phyloP scores from a whole-genome alignment of 2,797 vertebrate genomes.

The Acanthurus lineatus region DNA sequence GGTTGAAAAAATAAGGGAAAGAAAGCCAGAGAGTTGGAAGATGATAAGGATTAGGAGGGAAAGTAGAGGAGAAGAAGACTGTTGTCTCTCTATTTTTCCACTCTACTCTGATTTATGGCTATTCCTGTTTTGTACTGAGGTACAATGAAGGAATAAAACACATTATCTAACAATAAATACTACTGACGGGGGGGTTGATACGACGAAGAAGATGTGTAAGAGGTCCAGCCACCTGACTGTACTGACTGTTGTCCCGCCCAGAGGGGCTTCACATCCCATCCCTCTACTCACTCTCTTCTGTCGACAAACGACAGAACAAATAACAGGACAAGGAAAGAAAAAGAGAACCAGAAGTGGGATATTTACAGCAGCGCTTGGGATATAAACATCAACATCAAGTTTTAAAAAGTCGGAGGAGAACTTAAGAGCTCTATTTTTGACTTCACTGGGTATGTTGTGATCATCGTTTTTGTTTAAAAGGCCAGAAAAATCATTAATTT shows the following conservation, averaged over 20 bases:
- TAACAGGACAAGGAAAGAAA: neutral
- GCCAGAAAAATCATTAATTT: neutral
- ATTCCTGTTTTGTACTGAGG: neutral
- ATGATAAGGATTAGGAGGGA: too few species aligned
- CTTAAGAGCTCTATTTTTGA: neutral
- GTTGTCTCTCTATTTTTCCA: too few species aligned
- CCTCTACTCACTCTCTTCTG: neutral
- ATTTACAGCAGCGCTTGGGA: neutral
- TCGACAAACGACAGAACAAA: neutral
- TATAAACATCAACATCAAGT: neutral
- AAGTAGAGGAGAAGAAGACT: too few species aligned
- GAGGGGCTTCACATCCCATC: conserved; percentile 26
- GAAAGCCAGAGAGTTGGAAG: neutral
- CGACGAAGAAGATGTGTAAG: conserved; percentile 63
- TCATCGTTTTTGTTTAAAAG: neutral
- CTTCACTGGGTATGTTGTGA: conserved; percentile 49
- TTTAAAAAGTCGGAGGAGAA: neutral
- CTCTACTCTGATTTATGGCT: neutral
- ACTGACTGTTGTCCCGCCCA: neutral
- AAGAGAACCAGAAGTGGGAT: conserved; percentile 15
- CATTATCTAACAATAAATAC: too few species aligned
- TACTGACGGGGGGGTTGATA: neutral
- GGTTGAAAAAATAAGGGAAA: neutral
- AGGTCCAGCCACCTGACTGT: conserved; percentile 71
- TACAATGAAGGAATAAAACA: too few species aligned